Conservation (phyloP, 37 sponge, comb jelly and placozoan genomes). For the Mnemiopsis leidyi region DNA sequence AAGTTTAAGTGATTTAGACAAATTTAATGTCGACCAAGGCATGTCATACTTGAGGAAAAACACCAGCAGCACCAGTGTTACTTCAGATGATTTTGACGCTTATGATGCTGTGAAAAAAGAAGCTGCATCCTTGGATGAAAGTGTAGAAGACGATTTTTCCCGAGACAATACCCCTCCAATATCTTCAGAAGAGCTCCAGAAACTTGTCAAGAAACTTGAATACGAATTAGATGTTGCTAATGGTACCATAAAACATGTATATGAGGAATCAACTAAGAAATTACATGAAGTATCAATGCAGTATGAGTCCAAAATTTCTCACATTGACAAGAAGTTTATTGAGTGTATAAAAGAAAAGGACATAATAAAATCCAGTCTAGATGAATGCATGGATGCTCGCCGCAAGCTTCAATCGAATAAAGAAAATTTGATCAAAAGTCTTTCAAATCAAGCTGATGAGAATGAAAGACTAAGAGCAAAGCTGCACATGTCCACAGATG, state of each 20-base stretch:
- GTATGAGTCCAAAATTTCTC: conserved; percentile 1
- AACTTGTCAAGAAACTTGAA: conserved; percentile 17
- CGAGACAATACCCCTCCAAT: neutral
- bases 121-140: conserved; percentile 23
- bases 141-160: neutral
- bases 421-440: conserved; percentile 40
- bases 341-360: conserved; percentile 37
- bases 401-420: conserved; percentile 23
- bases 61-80: neutral
- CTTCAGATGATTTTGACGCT: conserved; percentile 48
- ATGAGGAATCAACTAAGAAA: conserved; percentile 38
- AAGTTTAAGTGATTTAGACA: conserved; percentile 48
- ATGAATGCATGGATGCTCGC: conserved; percentile 3
- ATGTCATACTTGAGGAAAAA: neutral
- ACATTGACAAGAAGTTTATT: conserved; percentile 20
- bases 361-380: neutral
- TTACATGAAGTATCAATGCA: conserved; percentile 49
- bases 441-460: conserved; percentile 44
- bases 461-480: conserved; percentile 12
- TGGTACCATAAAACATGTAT: conserved; percentile 54
- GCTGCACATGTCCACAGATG: conserved; percentile 27
- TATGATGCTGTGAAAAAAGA: conserved; percentile 54
- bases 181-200: neutral
- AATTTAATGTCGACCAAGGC: neutral
- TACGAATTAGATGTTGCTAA: conserved; percentile 61